Evolutionary conservation across 2,797 vertebrate genomes (phyloP).

Genomic region (Urosaurus nigricauda): DNA sequence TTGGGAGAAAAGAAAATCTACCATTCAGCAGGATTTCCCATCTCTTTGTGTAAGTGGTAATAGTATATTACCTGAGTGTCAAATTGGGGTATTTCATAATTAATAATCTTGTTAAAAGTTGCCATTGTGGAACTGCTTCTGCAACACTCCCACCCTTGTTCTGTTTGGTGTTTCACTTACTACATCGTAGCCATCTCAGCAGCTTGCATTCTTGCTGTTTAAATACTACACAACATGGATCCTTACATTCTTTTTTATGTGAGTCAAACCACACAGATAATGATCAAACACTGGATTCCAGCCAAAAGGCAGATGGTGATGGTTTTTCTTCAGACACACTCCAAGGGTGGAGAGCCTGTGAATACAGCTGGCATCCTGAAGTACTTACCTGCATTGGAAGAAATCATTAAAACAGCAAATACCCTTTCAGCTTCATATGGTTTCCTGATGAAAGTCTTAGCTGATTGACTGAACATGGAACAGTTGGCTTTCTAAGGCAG

Average conservation of each 20-base stretch:
- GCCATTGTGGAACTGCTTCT: slow-evolving; percentile 19
- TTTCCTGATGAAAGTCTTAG: not conserved
- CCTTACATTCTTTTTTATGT: slow-evolving; percentile 31
- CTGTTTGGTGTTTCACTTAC: slow-evolving; percentile 16
- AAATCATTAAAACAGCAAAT: slow-evolving; percentile 1
- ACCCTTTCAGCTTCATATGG: not conserved
- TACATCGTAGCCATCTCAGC: slow-evolving; percentile 13
- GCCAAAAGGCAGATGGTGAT: slow-evolving; percentile 33
- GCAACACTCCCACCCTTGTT: slow-evolving; percentile 16
- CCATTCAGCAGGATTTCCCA: slow-evolving; percentile 64
- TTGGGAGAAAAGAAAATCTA: slow-evolving; percentile 56
- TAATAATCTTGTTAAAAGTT: not conserved
- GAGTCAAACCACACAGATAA: slow-evolving; percentile 32
- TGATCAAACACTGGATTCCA: slow-evolving; percentile 30
- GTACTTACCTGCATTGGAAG: slow-evolving; percentile 13
- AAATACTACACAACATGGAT: slow-evolving; percentile 25
- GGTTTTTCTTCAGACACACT: slow-evolving; percentile 2
- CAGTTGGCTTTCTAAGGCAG: not conserved
- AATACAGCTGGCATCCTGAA: slow-evolving; percentile 18
- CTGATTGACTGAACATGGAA: not conserved
- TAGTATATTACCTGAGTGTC: slow-evolving; percentile 59
- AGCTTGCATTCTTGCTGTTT: slow-evolving; percentile 21
- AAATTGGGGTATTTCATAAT: slow-evolving; percentile 50
- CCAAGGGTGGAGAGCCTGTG: slow-evolving; percentile 2
- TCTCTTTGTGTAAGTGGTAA: slow-evolving; percentile 57